Evolutionary conservation across 2,113 vertebrate genomes (phyloP), one percentile per base, ranked within the genome.

Genomic region (Platysteira castanea): DNA sequence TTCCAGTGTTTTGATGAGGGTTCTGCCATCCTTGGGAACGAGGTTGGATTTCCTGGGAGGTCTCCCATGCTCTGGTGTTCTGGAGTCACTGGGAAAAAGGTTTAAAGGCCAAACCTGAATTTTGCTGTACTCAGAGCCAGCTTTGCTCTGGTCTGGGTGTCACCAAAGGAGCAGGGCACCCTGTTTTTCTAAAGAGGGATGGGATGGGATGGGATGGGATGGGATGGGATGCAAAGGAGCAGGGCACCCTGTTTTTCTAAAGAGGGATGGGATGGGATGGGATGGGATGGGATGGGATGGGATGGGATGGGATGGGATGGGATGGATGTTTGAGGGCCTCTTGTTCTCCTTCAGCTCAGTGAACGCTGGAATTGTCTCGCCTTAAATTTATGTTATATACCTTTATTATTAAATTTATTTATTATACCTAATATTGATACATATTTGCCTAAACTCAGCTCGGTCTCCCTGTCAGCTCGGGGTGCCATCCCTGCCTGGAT

Each of bases 341-440:
- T 35, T 33, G 3, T 9, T n/a, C 37, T 52, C 61, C n/a, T 64
- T 26, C 35, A 35, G 16, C 54, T 77, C 4, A 0, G 21, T 15
- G 59, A 77, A 50, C 41, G 23, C 31, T 2, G 11, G 11, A 21
- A 26, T 30, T 31, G 33, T 24, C 20, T 50, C 27, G 18, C 31
- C 16, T 33, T 31, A 31, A 13, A 35, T 52, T 11, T 6, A 5
- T 14, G 31, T 31, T 31, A 14, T 1, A 21, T 2, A 3, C 21
- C 14, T 50, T 59, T 11, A 50, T 35, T 17, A 35, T 42, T 3
- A 5, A 2, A 17, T 85, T 50, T 21, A 20, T 47, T 20, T n/a
- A 1, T 42, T 14, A 5, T 1, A 9, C 7, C 3, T 6, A 6
- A 20, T 5, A 30, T 57, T 30, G 12, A 47, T 7, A 4, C 7